Conservation (phyloP, 2,888 invertebrate genomes). For the Chironomus riparius region DNA sequence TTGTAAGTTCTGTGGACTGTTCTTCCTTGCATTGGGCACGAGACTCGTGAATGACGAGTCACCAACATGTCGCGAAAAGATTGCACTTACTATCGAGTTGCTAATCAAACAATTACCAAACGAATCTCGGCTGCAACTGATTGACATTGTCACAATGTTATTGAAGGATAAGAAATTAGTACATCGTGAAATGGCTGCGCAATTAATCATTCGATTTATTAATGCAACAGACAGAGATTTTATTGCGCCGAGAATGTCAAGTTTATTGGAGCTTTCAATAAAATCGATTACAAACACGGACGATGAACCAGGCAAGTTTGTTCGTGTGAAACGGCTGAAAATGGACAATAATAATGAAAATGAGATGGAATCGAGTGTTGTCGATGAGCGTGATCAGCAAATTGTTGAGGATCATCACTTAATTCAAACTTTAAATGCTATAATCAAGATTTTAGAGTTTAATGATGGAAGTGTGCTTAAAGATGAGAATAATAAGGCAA, state of each 20-base stretch:
- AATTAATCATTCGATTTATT: constrained; percentile 71
- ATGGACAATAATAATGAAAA: constrained; percentile 30
- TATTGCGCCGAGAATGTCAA: constrained; percentile 52
- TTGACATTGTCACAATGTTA: constrained; percentile 61
- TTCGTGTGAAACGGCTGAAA: constrained; percentile 45
- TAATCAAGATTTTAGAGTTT: constrained; percentile 54
- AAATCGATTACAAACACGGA: constrained; percentile 25
- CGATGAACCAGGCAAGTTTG: constrained; percentile 48
- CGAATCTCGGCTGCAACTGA: constrained; percentile 55
- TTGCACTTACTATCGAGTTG: constrained; percentile 61
- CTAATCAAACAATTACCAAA: constrained; percentile 53
- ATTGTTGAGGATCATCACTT: constrained; percentile 62
- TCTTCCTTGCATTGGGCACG: constrained; percentile 67
- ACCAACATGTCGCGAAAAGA: constrained; percentile 61
- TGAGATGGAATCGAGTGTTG: constrained; percentile 15
- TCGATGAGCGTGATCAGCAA: constrained; percentile 38
- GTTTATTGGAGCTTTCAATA: constrained; percentile 36
- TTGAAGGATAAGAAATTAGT: constrained; percentile 56
- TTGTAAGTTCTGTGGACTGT: constrained; percentile 51
- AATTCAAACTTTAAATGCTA: constrained; percentile 62
- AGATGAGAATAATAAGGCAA: constrained; percentile 42
- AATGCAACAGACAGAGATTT: constrained; percentile 64
- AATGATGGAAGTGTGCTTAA: constrained; percentile 53
- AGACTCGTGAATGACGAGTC: constrained; percentile 76
- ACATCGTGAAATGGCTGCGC: constrained; percentile 67